Conservation (phyloP, 2,797 vertebrate genomes). For the Morus bassanus region DNA sequence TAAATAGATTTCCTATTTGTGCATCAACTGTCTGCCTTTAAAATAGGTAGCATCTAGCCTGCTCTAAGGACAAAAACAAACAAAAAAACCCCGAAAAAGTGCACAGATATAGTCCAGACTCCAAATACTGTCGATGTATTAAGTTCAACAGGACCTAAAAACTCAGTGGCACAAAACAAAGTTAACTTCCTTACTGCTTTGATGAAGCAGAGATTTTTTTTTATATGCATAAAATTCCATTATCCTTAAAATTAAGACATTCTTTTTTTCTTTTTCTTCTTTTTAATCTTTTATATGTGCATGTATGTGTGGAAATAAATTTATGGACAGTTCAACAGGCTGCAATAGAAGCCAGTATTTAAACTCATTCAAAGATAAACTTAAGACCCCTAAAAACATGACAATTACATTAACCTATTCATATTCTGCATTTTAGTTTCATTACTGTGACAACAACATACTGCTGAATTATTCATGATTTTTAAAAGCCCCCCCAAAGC, state of each 20-base stretch:
- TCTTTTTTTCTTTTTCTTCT: not conserved
- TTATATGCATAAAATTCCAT: not conserved
- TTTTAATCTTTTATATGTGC: not conserved
- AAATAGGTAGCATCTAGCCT: not conserved
- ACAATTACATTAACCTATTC: not conserved
- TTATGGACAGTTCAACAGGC: not conserved
- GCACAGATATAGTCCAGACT: not conserved
- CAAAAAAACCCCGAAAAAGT: too few relatives aligned
- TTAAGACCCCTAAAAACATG: not conserved
- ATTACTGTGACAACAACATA: not conserved
- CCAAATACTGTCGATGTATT: not conserved
- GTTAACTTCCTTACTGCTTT: not conserved
- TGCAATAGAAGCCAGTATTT: not conserved
- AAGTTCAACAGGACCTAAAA: not conserved
- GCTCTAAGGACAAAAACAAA: not conserved
- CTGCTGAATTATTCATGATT: not conserved
- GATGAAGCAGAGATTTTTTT: not conserved
- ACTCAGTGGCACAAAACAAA: not conserved
- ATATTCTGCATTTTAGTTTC: not conserved
- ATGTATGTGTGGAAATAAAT: not conserved
- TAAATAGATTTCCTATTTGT: not conserved
- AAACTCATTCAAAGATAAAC: not conserved
- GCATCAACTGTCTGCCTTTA: not conserved
- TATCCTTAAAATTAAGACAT: not conserved
- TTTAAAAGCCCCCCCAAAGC: not conserved